Base-by-base conservation (phyloP, 2,888 invertebrate species). In the Cheilosia vernalis region DNA sequence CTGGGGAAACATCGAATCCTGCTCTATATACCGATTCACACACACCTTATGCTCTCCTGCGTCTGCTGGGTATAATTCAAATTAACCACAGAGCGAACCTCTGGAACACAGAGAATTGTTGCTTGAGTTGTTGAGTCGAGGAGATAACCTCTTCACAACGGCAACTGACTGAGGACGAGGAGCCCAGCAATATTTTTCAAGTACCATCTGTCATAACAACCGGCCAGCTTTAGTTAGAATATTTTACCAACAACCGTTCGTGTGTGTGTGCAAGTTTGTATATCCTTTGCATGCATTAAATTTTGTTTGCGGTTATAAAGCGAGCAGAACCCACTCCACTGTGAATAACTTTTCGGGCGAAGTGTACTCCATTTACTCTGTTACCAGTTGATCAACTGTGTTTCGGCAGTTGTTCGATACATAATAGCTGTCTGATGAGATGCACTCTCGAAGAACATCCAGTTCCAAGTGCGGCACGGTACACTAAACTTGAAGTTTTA, bases 191-290 rank as follows among this genome's bases (percentile, higher is more conserved):
- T 66, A 66, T 66, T 66, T 51, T 66, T 21, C 66, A 44, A 66
- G 66, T 24, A 66, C 66, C 66, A 66, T 51, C 66, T 66, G 66
- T 53, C 19, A 53, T 47, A 44, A 61, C 66, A 66, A 60, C 58
- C 17, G 42, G 15, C 24, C 24, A 4, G 21, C 10, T 37, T 37
- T 13, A 42, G 17, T 42, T 24, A n/a, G 24, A 42, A 60, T 42
- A 42, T 51, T 27, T 42, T 42, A 60, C n/a, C 37, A 37, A 13
- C 37, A 37, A 4, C 0, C 13, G 4, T 13, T 4, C 13, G 13
- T 33, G 10, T 10, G 21, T 42, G 15, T 37, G 24, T 6, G 21
- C 42, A 24, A 13, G 13, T 13, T 37, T n/a, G 19, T 27, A 24
- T 21, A 42, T 60, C 42, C 42, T 24, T 51, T 27, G 51, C 21